Conservation (phyloP, 30 jellyfish, hydroid and myxozoan genomes). For the Chironex yamaguchii region DNA sequence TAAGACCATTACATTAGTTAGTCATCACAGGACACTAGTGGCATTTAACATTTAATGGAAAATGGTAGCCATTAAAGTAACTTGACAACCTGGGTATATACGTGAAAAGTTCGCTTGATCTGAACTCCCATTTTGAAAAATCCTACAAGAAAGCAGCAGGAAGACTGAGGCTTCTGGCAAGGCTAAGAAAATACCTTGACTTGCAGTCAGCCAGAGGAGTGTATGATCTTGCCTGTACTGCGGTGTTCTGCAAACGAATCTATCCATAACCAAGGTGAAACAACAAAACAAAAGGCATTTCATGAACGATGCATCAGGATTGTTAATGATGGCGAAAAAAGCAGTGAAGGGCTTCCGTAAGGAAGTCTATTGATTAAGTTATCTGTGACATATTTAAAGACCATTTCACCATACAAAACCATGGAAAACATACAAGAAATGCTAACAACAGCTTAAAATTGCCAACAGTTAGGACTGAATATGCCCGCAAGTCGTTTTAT, state of each 20-base stretch:
- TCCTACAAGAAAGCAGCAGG: constrained; percentile 71
- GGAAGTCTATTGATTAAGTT: constrained; percentile 59
- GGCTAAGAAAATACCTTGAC: constrained; percentile 66
- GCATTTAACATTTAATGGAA: too few relatives aligned
- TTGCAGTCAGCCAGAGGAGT: constrained; percentile 60
- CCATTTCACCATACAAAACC: constrained; percentile 48
- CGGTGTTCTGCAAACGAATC: too few relatives aligned
- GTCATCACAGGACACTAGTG: too few relatives aligned
- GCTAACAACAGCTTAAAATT: constrained; percentile 48
- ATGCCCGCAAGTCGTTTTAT: constrained; percentile 62
- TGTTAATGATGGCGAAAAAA: constrained; percentile 56
- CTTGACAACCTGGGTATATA: constrained; percentile 63
- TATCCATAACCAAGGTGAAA: too few relatives aligned
- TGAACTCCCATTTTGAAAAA: constrained; percentile 60
- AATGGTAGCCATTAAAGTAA: too few relatives aligned
- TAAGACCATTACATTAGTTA: too few relatives aligned
- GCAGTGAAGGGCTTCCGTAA: constrained; percentile 37
- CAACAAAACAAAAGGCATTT: too few relatives aligned
- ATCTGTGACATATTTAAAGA: constrained; percentile 71
- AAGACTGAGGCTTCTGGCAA: constrained; percentile 72
- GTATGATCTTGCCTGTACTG: too few relatives aligned
- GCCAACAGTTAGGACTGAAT: constrained; percentile 50
- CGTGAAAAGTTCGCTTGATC: constrained; percentile 42
- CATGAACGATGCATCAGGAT: constrained; percentile 65
- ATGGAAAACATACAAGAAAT: constrained; percentile 65